Percentiles rank a stretch among this genome's conserved stretches.
Conservation (phyloP, 2,888 invertebrate genomes). For the Andrena camellia region DNA sequence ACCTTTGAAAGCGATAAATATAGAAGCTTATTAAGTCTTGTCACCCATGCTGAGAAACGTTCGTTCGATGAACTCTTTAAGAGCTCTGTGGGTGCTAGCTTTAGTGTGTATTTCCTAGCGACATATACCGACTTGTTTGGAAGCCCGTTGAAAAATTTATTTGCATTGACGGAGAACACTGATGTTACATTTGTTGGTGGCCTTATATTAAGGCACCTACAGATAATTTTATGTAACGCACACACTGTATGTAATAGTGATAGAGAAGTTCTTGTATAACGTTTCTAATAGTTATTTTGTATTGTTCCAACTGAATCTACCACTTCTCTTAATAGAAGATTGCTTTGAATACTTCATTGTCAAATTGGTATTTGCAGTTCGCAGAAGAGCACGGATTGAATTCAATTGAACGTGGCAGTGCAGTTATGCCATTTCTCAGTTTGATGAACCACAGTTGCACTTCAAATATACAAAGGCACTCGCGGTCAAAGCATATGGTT, state of each 20-base stretch:
- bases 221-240: conserved; percentile 94
- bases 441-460: conserved; percentile 95
- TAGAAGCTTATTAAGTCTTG: conserved; percentile 87
- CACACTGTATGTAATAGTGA: conserved; percentile 85
- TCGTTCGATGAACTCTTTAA: conserved; percentile 90
- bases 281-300: not conserved
- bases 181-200: conserved; percentile 87
- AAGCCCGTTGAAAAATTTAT: conserved; percentile 76
- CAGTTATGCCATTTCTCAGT: conserved; percentile 92
- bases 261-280: not conserved
- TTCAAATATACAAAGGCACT: conserved; percentile 91
- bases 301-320: not conserved
- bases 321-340: not conserved
- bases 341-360: not conserved
- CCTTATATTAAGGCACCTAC: conserved; percentile 90
- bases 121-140: conserved; percentile 87
- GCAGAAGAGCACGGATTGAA: conserved; percentile 74
- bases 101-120: conserved; percentile 88
- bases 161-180: conserved; percentile 79
- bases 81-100: conserved; percentile 88
- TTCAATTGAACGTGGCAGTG: conserved; percentile 87
- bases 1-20: conserved; percentile 83
- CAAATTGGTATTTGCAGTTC: conserved; percentile 62
- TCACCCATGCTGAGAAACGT: conserved; percentile 89
- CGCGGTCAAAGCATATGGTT: conserved; percentile 85